A percentile compares a stretch with the other conserved stretches of the same genome.
phyloP scores from a whole-genome alignment of 1,140 invertebrate species.

The Rhagoletis pomonella region DNA sequence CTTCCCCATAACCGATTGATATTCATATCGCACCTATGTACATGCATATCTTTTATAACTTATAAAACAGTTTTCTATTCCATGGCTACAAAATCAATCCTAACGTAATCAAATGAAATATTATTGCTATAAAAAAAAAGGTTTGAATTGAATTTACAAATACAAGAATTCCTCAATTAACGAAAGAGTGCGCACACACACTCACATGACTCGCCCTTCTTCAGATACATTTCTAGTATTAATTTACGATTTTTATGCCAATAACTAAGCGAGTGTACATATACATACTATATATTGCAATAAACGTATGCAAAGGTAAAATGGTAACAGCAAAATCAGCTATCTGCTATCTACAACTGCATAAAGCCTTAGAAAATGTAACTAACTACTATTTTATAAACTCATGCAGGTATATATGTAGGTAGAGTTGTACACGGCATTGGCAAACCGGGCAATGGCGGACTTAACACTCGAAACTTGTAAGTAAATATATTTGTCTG shows the following conservation, averaged over 20 bases:
- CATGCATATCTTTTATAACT: too few relatives aligned
- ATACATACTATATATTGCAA: slow-evolving; percentile 29
- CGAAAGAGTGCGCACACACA: not conserved
- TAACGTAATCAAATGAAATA: too few relatives aligned
- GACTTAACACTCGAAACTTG: not conserved
- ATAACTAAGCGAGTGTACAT: not conserved
- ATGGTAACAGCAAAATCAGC: not conserved
- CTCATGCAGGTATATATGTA: not conserved
- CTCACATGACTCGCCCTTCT: not conserved
- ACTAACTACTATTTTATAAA: not conserved
- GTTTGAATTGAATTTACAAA: not conserved
- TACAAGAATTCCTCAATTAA: not conserved
- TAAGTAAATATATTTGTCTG: not conserved
- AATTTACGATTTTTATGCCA: slow-evolving; percentile 36
- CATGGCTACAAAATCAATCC: too few relatives aligned
- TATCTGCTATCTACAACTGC: not conserved
- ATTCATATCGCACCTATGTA: too few relatives aligned
- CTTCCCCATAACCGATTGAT: too few relatives aligned
- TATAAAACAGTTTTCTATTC: too few relatives aligned
- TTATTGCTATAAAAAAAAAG: too few relatives aligned
- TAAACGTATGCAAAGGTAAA: not conserved
- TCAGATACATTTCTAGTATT: slow-evolving; percentile 19
- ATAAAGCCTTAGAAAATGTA: not conserved
- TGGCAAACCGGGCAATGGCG: not conserved
- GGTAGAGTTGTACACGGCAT: not conserved